Evolutionary conservation across 2,797 vertebrate species (phyloP).

Genomic region (Gymnoscopelus braueri): DNA sequence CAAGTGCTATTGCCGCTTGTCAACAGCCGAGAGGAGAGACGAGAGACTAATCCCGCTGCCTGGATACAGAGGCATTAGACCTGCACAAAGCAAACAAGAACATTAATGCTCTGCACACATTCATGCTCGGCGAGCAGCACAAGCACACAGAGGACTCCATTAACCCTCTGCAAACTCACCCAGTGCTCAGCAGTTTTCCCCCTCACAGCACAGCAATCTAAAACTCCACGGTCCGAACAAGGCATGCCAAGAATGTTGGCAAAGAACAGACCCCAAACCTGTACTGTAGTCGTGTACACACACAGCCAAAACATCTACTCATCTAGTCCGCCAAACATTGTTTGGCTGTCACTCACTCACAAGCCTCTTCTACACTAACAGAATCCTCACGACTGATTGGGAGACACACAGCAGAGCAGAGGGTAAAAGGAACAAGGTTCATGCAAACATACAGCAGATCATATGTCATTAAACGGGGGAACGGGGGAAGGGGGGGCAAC

Average conservation of each 20-base stretch:
- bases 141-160: constrained; percentile 34
- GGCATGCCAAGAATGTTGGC: constrained; percentile 5
- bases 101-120: constrained; percentile 58
- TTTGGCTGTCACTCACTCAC: not conserved
- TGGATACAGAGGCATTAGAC: constrained; percentile 73
- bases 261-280: constrained; percentile 12
- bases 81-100: constrained; percentile 66
- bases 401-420: constrained; percentile 19
- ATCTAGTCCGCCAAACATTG: constrained; percentile 27
- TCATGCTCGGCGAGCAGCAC: constrained; percentile 34
- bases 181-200: constrained; percentile 47
- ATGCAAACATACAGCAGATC: constrained; percentile 47
- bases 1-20: constrained; percentile 32
- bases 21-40: constrained; percentile 58
- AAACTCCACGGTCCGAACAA: constrained; percentile 32
- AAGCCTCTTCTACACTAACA: constrained; percentile 4
- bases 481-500: constrained; percentile 1
- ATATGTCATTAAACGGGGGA: constrained; percentile 53
- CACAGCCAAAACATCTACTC: constrained; percentile 34
- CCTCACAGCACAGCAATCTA: constrained; percentile 21
- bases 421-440: constrained; percentile 40
- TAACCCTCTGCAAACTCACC: constrained; percentile 51
- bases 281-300: not conserved
- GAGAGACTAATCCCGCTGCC: constrained; percentile 73
- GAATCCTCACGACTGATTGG: not conserved